Percentiles rank a stretch among this genome's conserved stretches.
These are phyloP conservation scores for Caenorhabditis brenneri DNA, from an alignment of 1,140 invertebrate species.

Conservation along the genomic window DNA sequence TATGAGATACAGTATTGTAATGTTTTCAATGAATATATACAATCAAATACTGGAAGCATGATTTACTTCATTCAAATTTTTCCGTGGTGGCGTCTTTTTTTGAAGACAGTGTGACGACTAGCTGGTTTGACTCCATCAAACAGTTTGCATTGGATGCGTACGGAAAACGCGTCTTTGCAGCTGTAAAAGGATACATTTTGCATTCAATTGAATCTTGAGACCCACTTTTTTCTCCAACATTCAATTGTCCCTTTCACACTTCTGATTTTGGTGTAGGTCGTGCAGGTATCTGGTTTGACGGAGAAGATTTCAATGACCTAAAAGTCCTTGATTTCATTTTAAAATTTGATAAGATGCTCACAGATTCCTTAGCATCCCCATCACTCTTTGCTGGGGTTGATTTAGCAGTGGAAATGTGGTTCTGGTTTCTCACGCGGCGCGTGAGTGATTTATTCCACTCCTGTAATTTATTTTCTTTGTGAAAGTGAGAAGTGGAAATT, in stretches of 20 bases:
- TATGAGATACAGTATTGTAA: too few relatives aligned
- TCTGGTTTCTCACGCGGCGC: not conserved
- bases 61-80: not conserved
- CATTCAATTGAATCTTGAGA: too few relatives aligned
- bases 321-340: not conserved
- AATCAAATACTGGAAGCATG: not conserved
- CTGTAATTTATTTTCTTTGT: not conserved
- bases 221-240: conserved; percentile 13
- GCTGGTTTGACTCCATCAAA: conserved; percentile 10
- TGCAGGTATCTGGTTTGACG: conserved; percentile 1
- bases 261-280: not conserved
- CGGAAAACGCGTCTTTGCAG: conserved; percentile 6
- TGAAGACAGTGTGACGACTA: conserved; percentile 1
- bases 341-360: not conserved
- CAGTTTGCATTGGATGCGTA: not conserved
- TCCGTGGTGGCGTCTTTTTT: conserved; percentile 6
- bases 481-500: too few relatives aligned
- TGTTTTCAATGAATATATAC: not conserved
- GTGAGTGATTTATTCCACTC: not conserved
- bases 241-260: not conserved
- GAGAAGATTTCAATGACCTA: not conserved
- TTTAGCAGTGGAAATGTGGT: not conserved
- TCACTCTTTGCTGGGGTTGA: not conserved
- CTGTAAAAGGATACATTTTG: not conserved
- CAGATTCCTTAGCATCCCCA: conserved; percentile 1